Percentiles rank a stretch among this genome's conserved stretches.
Evolutionary conservation across 2,113 vertebrate species (phyloP).

Genomic region (Nesoenas mayeri): DNA sequence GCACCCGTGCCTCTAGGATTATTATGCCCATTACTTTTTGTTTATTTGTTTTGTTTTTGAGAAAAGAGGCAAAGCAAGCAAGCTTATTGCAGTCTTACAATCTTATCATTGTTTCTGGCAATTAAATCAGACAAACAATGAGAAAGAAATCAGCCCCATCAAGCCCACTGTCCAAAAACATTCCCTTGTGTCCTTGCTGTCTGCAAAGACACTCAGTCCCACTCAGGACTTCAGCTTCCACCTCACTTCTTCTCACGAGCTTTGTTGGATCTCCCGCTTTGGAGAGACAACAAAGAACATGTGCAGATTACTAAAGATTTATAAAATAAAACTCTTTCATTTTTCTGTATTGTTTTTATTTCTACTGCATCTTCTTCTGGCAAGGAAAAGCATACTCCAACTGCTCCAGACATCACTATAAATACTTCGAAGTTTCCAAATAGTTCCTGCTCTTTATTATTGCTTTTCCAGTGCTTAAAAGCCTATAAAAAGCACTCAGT

Average conservation of each 20-base stretch:
- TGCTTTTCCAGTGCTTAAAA: neutral
- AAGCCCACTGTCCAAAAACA: neutral
- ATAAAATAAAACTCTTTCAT: neutral
- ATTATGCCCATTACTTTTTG: neutral
- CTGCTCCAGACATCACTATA: neutral
- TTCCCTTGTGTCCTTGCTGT: neutral
- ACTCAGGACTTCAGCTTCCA: neutral
- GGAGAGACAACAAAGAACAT: neutral
- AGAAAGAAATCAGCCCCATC: neutral
- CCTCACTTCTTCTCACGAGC: neutral
- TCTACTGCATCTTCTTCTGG: neutral
- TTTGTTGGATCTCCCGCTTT: neutral
- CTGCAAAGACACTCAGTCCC: neutral
- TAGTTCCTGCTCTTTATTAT: neutral
- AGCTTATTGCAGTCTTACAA: slow-evolving; percentile 14
- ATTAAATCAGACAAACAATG: slow-evolving; percentile 13
- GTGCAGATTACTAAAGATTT: neutral
- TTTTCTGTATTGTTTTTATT: neutral
- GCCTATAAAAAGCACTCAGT: neutral
- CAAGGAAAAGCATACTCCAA: neutral
- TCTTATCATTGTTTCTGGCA: slow-evolving; percentile 23
- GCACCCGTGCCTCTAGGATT: neutral
- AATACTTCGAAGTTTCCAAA: neutral
- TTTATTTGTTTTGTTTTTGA: neutral
- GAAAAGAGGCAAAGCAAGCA: slow-evolving; percentile 14